Evolutionary conservation across 1,140 invertebrate genomes (phyloP), one percentile per base, ranked within the genome.

Genomic region (Acromyrmex heyeri): DNA sequence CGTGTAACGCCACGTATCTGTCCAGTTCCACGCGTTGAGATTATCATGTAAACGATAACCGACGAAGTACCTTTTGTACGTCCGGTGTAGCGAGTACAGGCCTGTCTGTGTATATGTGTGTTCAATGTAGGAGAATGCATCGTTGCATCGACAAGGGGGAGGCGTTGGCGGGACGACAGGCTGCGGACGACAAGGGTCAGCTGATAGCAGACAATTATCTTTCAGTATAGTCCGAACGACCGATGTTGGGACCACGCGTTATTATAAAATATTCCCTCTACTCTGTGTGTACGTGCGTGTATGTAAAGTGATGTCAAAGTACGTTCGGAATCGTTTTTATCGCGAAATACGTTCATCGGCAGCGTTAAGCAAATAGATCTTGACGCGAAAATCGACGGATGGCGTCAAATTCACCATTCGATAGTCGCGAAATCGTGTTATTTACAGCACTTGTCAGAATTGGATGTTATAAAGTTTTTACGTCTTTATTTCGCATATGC

Each of bases 131-230:
- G 53, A 65, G 86, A 77, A 59, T 75, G 82, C 82, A 77, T 81
- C 77, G 88, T 59, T 61, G 88, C 85, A 78, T 87, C 85, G 85
- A 76, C 55, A 69, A 76, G 55, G 18, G 86, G 57, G 86, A 50
- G 65, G 53, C 12, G 67, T 62, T 64, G 77, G 72, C 85, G 79
- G 77, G 78, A 53, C 64, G 59, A 53, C 73, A 55, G 53, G 64
- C 65, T 72, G 91, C 50, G 83, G 53, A 88, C 82, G 88, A 88
- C 85, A 91, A 87, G 90, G 88, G 88, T 92, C 91, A 92, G 87
- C 91, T 91, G 91, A 92, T 92, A 92, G 87, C 89, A 65, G 82
- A 87, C 88, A 90, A 92, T 92, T 91, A 92, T 92, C 91, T 90
- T 82, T 90, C 90, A 90, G 91, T 92, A 82, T 86, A 91, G 86